A percentile compares a stretch with the other conserved stretches of the same genome.
Evolutionary conservation across 2,888 invertebrate species (phyloP).

Genomic region (Oscheius sp.): DNA sequence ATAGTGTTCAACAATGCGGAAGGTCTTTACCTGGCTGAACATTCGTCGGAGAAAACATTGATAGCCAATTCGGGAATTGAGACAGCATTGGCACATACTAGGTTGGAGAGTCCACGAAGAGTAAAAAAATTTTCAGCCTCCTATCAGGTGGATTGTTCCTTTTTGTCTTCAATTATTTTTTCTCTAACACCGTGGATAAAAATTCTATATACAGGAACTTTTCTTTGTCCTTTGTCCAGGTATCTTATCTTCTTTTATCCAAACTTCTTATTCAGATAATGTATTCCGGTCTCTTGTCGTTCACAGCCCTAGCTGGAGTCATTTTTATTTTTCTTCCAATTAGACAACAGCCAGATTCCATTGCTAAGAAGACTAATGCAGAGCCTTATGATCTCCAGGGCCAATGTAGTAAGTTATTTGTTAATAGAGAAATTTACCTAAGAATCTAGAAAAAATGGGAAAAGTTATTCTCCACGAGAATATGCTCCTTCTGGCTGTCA

Average conservation of each 20-base stretch:
- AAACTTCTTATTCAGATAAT: constrained; percentile 23
- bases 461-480: constrained; percentile 34
- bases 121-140: constrained; percentile 11
- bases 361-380: constrained; percentile 33
- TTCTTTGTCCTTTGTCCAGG: constrained; percentile 36
- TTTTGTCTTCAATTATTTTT: constrained; percentile 36
- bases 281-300: constrained; percentile 37
- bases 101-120: not conserved
- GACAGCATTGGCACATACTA: constrained; percentile 40
- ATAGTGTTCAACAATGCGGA: constrained; percentile 47
- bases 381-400: too few species aligned
- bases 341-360: constrained; percentile 39
- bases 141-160: constrained; percentile 39
- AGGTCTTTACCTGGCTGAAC: constrained; percentile 44
- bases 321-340: constrained; percentile 40
- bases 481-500: constrained; percentile 34
- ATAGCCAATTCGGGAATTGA: constrained; percentile 41
- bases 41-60: constrained; percentile 42
- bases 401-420: too few species aligned
- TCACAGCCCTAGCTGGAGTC: constrained; percentile 32
- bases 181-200: constrained; percentile 36
- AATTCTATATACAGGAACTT: constrained; percentile 33
- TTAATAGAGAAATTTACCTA: too few species aligned
- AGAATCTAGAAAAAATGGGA: constrained; percentile 38
- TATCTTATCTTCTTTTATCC: not conserved